Percentiles rank a stretch among this genome's conserved stretches.
Conservation (phyloP, 1,140 invertebrate species). For the Globodera rostochiensis region DNA sequence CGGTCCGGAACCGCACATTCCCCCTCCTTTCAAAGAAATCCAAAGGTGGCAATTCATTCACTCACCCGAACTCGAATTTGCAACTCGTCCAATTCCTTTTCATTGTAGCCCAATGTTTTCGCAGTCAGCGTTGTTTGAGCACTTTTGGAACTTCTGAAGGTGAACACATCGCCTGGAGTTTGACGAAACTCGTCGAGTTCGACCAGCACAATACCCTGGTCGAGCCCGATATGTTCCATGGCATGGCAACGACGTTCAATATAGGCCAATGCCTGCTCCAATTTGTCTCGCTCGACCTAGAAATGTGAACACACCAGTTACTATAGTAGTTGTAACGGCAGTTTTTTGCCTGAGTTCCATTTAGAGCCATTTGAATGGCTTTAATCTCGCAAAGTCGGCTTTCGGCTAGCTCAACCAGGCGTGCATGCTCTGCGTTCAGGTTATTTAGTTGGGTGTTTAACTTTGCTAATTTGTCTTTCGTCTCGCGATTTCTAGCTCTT, state of each 20-base stretch:
- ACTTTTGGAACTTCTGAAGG: constrained; percentile 3
- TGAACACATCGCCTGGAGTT: constrained; percentile 17
- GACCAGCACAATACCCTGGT: constrained; percentile 21
- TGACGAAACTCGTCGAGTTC: neutral
- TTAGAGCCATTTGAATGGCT: constrained; percentile 32
- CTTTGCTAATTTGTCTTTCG: constrained; percentile 28
- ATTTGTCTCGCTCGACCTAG: constrained; percentile 58
- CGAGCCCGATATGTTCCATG: neutral
- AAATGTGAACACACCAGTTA: constrained; percentile 17
- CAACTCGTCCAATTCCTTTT: constrained; percentile 28
- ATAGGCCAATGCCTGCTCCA: constrained; percentile 56
- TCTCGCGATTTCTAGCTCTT: constrained; percentile 13
- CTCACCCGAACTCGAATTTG: constrained; percentile 5
- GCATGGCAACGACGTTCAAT: constrained; percentile 57
- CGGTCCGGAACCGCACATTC: no score
- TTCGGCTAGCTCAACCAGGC: constrained; percentile 46
- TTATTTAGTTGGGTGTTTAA: constrained; percentile 15
- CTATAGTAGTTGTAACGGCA: neutral
- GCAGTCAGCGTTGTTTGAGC: constrained; percentile 24
- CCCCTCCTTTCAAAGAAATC: neutral
- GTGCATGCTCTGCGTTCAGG: constrained; percentile 31
- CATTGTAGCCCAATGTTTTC: constrained; percentile 21
- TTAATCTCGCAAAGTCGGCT: constrained; percentile 41
- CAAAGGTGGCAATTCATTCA: neutral
- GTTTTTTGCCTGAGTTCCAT: constrained; percentile 10